Base-by-base conservation (phyloP, 2,797 vertebrate genomes). In the Acanthiza pusilla region DNA sequence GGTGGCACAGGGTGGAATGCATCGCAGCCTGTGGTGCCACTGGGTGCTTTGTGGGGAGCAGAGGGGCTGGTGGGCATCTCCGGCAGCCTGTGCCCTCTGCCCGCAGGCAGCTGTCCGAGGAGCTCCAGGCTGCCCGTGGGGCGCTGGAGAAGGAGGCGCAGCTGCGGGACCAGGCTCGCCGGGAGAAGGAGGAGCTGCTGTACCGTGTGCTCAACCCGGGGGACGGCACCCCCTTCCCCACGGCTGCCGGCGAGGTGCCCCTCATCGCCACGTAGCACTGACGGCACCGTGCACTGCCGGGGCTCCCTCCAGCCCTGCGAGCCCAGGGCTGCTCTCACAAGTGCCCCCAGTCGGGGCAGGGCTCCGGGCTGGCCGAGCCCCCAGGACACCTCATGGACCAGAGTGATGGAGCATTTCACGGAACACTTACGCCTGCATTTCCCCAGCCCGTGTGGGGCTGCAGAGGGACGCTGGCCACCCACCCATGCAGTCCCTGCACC, bases 101-200 rank as follows among this genome's bases (percentile, higher is more conserved):
- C 96, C 42, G 9, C 97, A 99, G 99, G 97, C 98, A 99, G 89
- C 94, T 99, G n/a, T 98, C 98, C 0, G 98, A 97, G 87, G 99
- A 99, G 96, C 98, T 99, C 51, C 96, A 98, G 88, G 96, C 97
- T 2, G 87, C 98, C 48, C 98, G 98, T 13, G 97, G 96, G 88
- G 97, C 98, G 3, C 97, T 99, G 94, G 98, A 99, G 95, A 98
- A 99, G 93, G 99, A 99, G 96, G 65, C 90, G 0, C 93, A 98
- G 19, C 80, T 97, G 16, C 97, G 97, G 81, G 98, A 98, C 58
- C 98, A 97, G 74, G 98, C 98, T 62, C 96, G 88, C 75, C 98
- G 97, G 26, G 99, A 99, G 91, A 99, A 99, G 77, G 99, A 99
- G 88, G 98, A 99, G 96, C 98, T 99, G 89, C 95, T 99, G 78